A percentile compares a stretch with the other conserved stretches of the same genome.
Conservation (phyloP, 2,888 invertebrate genomes). For the Andrena flavipes region DNA sequence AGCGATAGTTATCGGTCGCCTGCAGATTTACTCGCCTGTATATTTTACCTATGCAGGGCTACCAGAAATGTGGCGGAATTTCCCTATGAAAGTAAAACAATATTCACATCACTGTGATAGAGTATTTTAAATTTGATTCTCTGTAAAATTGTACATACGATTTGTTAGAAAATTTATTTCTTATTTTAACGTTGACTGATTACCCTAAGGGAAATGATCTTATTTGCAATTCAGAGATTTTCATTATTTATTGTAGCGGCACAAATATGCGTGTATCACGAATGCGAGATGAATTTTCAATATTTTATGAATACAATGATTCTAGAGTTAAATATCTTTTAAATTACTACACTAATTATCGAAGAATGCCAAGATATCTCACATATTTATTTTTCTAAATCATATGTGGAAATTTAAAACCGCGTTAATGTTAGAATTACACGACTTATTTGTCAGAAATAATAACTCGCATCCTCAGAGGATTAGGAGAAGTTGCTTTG, state of each 20-base stretch:
- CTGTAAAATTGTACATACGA: not conserved
- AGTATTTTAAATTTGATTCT: not conserved
- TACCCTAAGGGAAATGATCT: slow-evolving; percentile 13
- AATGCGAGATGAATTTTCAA: not conserved
- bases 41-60: slow-evolving; percentile 3
- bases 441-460: not conserved
- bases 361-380: not conserved
- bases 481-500: not conserved
- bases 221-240: not conserved
- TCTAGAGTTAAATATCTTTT: not conserved
- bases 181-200: slow-evolving; percentile 9
- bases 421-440: not conserved
- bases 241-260: slow-evolving; percentile 1
- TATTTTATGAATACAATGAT: not conserved
- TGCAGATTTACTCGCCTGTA: slow-evolving; percentile 14
- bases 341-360: not conserved
- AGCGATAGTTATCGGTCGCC: slow-evolving; percentile 4
- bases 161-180: not conserved
- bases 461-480: not conserved
- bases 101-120: not conserved
- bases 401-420: too few relatives aligned
- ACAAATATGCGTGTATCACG: not conserved
- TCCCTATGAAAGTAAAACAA: not conserved
- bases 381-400: too few relatives aligned
- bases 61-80: slow-evolving; percentile 21